Base-by-base conservation (phyloP, 2,888 invertebrate species). In the Plutella xylostella region DNA sequence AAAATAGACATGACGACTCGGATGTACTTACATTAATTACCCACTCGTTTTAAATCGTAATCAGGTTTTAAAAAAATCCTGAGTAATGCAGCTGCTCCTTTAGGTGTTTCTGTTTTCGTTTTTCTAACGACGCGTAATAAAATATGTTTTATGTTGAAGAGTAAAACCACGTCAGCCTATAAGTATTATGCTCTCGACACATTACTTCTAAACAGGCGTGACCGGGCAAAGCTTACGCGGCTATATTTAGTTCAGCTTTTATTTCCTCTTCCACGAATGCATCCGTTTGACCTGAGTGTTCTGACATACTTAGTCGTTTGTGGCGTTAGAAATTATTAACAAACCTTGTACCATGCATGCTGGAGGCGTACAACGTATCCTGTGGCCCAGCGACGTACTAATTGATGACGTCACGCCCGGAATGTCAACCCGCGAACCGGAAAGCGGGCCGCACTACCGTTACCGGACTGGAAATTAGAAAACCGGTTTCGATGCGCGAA, bases 401-500 rank as follows among this genome's bases (percentile, higher is more conserved):
- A 72, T 65, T 70, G 71, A 75, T 75, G 72, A 75, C 68, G 68
- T 59, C 66, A 70, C 68, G 63, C 66, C 37, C 42, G 74, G 74
- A 68, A 74, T 74, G 72, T 64, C 56, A 62, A 71, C 61, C 58
- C 57, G 65, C 63, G 58, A 63, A 68, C 71, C 76, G 77, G 75
- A 74, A 73, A 77, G 66, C 65, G 60, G 68, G 58, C 62, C 76
- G 67, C 65, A 63, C 66, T 74, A 75, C 79, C 74, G 79, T 76
- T 80, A 78, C 53, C 65, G 62, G 61, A 61, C 59, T 69, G 62
- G n/a, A 68, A 70, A 74, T 77, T 76, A 37, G 37, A 37, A 37
- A 37, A n/a, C 20, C 19, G 20, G 37, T 19, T 37, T 37, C 14
- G 15, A 14, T 15, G 33, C 33, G n/a, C 17, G 33, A 14, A 33